A percentile compares a stretch with the other conserved stretches of the same genome.
These are phyloP conservation scores for Gibbula magus DNA, from an alignment of 2,888 invertebrate genomes.

Conservation along the genomic window DNA sequence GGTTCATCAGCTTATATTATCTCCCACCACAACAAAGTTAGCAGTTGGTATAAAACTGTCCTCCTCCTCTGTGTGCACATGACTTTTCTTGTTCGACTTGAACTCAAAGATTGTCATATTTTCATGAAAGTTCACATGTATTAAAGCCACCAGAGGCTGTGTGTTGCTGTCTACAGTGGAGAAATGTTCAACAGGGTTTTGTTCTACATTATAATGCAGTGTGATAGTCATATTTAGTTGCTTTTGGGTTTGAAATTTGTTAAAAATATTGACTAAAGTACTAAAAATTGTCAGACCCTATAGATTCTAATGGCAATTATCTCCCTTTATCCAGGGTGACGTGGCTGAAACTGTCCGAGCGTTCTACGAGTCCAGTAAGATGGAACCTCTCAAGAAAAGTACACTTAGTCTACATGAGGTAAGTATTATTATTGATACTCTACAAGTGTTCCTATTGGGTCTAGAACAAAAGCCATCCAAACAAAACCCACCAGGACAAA, in stretches of 20 bases:
- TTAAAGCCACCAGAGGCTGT: neutral
- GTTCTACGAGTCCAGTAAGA: conserved; percentile 83
- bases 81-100: neutral
- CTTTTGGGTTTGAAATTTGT: no score
- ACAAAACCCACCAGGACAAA: no score
- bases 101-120: neutral
- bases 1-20: no score
- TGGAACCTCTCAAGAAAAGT: conserved; percentile 82
- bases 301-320: neutral
- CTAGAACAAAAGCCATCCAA: no score
- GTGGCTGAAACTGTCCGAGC: conserved; percentile 88
- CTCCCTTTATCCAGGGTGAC: conserved; percentile 80
- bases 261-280: no score
- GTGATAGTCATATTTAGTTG: neutral
- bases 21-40: no score
- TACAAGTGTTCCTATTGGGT: no score
- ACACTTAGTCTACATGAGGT: conserved; percentile 83
- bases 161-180: no score
- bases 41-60: no score
- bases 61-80: neutral
- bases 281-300: no score
- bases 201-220: neutral
- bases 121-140: neutral
- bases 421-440: no score
- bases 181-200: no score